Conservation (phyloP, 2,888 invertebrate species). For the Scotopteryx bipunctaria region DNA sequence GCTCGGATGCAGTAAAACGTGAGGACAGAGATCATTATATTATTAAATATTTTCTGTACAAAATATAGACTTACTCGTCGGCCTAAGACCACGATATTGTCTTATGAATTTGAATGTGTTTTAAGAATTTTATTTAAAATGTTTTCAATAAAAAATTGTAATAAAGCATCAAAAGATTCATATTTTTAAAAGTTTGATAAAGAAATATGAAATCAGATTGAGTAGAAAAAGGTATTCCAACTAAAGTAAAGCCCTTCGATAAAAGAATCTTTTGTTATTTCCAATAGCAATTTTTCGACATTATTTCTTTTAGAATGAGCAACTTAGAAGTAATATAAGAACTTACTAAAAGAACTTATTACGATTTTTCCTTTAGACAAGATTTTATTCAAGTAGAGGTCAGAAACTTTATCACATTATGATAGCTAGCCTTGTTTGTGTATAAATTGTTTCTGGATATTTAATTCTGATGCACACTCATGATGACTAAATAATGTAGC, state of each 20-base stretch:
- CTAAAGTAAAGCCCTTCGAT: neutral
- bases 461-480: too few relatives aligned
- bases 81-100: too few relatives aligned
- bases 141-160: neutral
- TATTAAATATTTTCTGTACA: too few relatives aligned
- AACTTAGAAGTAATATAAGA: constrained; percentile 18
- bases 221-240: neutral
- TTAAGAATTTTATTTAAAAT: neutral
- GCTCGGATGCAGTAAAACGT: neutral
- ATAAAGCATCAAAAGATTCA: neutral
- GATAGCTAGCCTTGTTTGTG: too few relatives aligned
- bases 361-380: too few relatives aligned
- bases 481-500: too few relatives aligned
- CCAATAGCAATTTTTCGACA: neutral
- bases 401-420: too few relatives aligned
- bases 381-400: too few relatives aligned
- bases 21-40: too few relatives aligned
- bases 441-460: too few relatives aligned
- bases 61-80: too few relatives aligned
- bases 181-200: neutral
- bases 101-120: too few relatives aligned
- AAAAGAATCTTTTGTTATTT: constrained; percentile 6
- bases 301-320: neutral
- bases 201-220: neutral
- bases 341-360: constrained; percentile 1